These are phyloP conservation scores for Sarcophilus harrisii DNA, from an alignment of 2,797 vertebrate genomes.

Conservation along the genomic window DNA sequence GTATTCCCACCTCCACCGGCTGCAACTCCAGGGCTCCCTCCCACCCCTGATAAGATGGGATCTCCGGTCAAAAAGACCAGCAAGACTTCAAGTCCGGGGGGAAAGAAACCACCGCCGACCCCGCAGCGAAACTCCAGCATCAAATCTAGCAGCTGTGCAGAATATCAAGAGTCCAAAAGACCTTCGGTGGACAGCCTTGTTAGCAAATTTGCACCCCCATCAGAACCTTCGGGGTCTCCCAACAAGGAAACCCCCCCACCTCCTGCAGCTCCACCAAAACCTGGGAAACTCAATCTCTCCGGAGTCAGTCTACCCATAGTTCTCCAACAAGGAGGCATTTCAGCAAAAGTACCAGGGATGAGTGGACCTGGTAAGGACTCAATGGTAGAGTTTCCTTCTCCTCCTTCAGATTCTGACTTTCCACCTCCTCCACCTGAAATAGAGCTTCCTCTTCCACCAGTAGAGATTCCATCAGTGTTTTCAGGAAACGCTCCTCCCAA, in stretches of 20 bases:
- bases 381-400: slow-evolving; percentile 90
- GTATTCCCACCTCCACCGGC: slow-evolving; percentile 88
- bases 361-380: slow-evolving; percentile 80
- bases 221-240: slow-evolving; percentile 88
- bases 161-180: slow-evolving; percentile 92
- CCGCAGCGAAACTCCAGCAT: slow-evolving; percentile 95
- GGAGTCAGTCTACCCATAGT: slow-evolving; percentile 89
- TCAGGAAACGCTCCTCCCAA: slow-evolving; percentile 87
- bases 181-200: slow-evolving; percentile 92
- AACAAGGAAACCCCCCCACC: slow-evolving; percentile 88
- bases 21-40: slow-evolving; percentile 87
- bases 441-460: slow-evolving; percentile 91
- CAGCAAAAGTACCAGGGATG: slow-evolving; percentile 55
- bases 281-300: slow-evolving; percentile 94
- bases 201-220: slow-evolving; percentile 91
- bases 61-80: slow-evolving; percentile 88
- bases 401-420: slow-evolving; percentile 93
- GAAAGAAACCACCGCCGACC: slow-evolving; percentile 93
- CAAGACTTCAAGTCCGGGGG: slow-evolving; percentile 87
- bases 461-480: slow-evolving; percentile 89
- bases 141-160: slow-evolving; percentile 87
- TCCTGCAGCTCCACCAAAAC: slow-evolving; percentile 93
- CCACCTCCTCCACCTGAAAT: slow-evolving; percentile 92
- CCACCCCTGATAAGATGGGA: slow-evolving; percentile 87
- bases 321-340: slow-evolving; percentile 87